Percentiles rank a stretch among this genome's conserved stretches.
phyloP scores from a whole-genome alignment of 2,797 vertebrate genomes.

The Agapornis canus region DNA sequence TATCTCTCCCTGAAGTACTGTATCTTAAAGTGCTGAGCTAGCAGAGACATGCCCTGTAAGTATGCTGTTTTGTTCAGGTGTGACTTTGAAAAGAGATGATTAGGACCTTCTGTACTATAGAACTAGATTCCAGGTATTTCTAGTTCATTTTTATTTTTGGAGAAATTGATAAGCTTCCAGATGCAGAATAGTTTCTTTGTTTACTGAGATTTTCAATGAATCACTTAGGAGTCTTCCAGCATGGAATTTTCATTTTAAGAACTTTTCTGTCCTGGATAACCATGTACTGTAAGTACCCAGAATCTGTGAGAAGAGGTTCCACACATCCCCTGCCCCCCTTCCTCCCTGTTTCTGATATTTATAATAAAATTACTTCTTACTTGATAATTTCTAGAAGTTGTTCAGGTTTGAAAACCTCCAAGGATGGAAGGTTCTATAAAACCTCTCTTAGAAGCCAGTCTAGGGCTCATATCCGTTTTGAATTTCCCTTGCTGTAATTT shows the following conservation, averaged over 20 bases:
- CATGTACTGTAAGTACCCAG: background rate
- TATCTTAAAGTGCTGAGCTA: background rate
- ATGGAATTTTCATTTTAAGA: background rate
- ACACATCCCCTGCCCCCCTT: accelerated
- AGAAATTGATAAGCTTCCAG: background rate
- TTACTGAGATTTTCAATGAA: background rate
- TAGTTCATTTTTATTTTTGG: background rate
- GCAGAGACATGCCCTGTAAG: background rate
- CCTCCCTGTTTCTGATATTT: background rate
- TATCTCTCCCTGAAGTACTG: background rate
- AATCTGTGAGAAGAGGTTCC: background rate
- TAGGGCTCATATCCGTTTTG: background rate
- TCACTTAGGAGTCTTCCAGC: background rate
- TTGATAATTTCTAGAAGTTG: background rate
- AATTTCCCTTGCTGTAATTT: background rate
- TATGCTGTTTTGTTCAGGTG: background rate
- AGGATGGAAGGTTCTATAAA: background rate
- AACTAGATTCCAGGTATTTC: background rate
- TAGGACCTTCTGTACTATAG: background rate
- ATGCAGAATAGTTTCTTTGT: background rate
- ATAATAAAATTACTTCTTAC: background rate
- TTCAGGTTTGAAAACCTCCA: background rate
- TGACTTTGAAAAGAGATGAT: background rate
- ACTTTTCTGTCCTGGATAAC: background rate
- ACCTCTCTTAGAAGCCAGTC: background rate